These are phyloP conservation scores for Chinchilla lanigera DNA, from an alignment of 2,113 vertebrate genomes.

Conservation along the genomic window DNA sequence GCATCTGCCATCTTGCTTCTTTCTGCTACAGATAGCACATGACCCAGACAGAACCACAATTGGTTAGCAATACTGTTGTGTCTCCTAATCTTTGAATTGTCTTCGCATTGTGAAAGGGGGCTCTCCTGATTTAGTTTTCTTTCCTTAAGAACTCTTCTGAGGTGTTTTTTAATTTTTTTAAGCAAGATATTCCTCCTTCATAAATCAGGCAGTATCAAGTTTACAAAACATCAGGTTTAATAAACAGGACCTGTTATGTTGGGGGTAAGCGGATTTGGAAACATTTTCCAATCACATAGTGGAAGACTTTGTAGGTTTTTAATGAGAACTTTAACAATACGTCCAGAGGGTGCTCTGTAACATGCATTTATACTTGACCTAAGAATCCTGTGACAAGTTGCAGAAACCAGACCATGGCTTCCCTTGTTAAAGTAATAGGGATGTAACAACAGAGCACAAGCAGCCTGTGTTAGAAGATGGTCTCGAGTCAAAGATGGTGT, in stretches of 20 bases:
- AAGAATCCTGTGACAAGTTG: slow-evolving; percentile 81
- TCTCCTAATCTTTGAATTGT: slow-evolving; percentile 80
- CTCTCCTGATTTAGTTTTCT: slow-evolving; percentile 80
- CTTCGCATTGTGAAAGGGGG: slow-evolving; percentile 66
- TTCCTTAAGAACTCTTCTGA: slow-evolving; percentile 72
- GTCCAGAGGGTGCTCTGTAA: slow-evolving; percentile 81
- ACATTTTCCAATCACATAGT: slow-evolving; percentile 80
- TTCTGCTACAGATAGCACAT: slow-evolving; percentile 81
- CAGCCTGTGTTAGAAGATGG: slow-evolving; percentile 73
- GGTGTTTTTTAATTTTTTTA: slow-evolving; percentile 37
- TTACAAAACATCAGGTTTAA: slow-evolving; percentile 86
- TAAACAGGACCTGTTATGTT: slow-evolving; percentile 85
- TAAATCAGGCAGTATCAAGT: slow-evolving; percentile 82
- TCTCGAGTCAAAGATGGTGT: slow-evolving; percentile 68
- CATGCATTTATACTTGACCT: slow-evolving; percentile 84
- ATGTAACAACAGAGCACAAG: slow-evolving; percentile 67
- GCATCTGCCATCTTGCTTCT: slow-evolving; percentile 89
- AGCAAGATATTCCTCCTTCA: slow-evolving; percentile 41
- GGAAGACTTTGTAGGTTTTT: slow-evolving; percentile 82
- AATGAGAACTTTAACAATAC: slow-evolving; percentile 83
- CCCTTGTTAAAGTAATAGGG: slow-evolving; percentile 78
- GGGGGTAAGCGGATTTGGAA: slow-evolving; percentile 85
- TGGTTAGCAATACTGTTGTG: slow-evolving; percentile 79
- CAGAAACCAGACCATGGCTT: slow-evolving; percentile 76
- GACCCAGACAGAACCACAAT: slow-evolving; percentile 84